Evolutionary conservation across 2,113 vertebrate species (phyloP), one percentile per base, ranked within the genome.

Genomic region (Percopsis transmontana): DNA sequence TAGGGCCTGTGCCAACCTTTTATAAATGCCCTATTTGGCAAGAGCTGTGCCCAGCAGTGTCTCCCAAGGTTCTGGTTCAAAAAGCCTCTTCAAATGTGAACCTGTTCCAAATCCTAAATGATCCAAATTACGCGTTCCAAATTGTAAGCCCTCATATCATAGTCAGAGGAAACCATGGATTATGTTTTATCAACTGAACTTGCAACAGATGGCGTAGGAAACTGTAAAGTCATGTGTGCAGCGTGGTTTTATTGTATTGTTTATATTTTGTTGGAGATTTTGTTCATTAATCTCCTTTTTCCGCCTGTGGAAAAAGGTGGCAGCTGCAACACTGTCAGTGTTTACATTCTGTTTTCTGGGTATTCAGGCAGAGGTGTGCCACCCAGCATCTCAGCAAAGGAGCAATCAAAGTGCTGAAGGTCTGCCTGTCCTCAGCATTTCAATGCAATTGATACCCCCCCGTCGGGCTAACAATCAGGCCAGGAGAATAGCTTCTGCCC

Each of bases 1-100:
- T 61, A 70, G 77, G 74, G 76, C 69, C 73, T 7, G 71, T 80
- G 87, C 88, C 88, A 91, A 77, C 84, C 79, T 82, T 86, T 88
- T 85, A 85, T 88, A 89, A 90, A 89, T 90, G 86, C 84, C 88
- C 83, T 84, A 90, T 90, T 91, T 90, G 84, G 82, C 86, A 86
- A 66, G 74, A 82, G 84, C 82, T 45, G 71, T 85, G 87, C 83
- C 85, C 85, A 83, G 76, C 84, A 87, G 81, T 85, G 86, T 88
- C 89, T 88, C 80, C 84, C 84, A 87, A 91, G 86, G 88, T 90
- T 89, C 79, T 80, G 82, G 84, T 87, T 88, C 82, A 85, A 89
- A 86, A 64, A 86, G 78, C 82, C 88, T 83, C 85, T 88, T 86
- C 87, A 85, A 87, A 87, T 72, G 82, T 79, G 80, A 88, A 84